phyloP scores from a whole-genome alignment of 1,140 invertebrate species.

The Drosophila micromelanica region DNA sequence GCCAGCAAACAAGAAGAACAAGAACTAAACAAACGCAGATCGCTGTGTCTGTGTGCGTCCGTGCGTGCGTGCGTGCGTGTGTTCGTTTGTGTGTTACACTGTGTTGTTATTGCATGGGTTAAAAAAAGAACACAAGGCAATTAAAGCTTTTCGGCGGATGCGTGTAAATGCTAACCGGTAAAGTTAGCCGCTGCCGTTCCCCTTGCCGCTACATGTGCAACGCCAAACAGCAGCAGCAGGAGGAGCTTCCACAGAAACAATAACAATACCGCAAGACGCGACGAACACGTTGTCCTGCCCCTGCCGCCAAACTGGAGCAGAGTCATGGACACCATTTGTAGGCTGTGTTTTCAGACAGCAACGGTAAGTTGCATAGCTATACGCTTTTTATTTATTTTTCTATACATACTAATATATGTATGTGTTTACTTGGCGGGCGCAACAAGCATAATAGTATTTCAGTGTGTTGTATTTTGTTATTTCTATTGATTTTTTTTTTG shows the following conservation, averaged over 20 bases:
- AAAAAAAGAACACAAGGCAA: slow-evolving; percentile 51
- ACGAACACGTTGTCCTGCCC: slow-evolving; percentile 62
- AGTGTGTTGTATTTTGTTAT: slow-evolving; percentile 74
- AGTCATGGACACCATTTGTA: slow-evolving; percentile 84
- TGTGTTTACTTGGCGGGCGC: slow-evolving; percentile 31
- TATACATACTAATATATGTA: slow-evolving; percentile 2
- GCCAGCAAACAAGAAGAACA: slow-evolving; percentile 64
- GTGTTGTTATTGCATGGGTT: slow-evolving; percentile 54
- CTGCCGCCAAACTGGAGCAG: slow-evolving; percentile 59
- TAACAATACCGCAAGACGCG: slow-evolving; percentile 45
- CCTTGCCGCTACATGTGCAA: slow-evolving; percentile 33
- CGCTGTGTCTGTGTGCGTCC: slow-evolving; percentile 29
- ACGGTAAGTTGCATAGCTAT: slow-evolving; percentile 69
- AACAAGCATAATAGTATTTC: slow-evolving; percentile 44
- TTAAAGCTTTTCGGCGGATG: slow-evolving; percentile 39
- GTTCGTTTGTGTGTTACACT: slow-evolving; percentile 21
- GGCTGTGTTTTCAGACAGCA: slow-evolving; percentile 84
- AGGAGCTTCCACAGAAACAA: slow-evolving; percentile 34
- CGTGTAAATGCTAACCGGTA: slow-evolving; percentile 66
- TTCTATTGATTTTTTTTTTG: slow-evolving; percentile 80
- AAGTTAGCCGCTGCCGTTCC: slow-evolving; percentile 45
- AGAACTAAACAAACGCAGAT: slow-evolving; percentile 54
- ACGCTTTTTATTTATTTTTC: neutral
- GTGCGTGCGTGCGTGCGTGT: slow-evolving; percentile 15
- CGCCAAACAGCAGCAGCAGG: slow-evolving; percentile 26